phyloP scores from a whole-genome alignment of 2,113 vertebrate species.

The Colinus virginianus region DNA sequence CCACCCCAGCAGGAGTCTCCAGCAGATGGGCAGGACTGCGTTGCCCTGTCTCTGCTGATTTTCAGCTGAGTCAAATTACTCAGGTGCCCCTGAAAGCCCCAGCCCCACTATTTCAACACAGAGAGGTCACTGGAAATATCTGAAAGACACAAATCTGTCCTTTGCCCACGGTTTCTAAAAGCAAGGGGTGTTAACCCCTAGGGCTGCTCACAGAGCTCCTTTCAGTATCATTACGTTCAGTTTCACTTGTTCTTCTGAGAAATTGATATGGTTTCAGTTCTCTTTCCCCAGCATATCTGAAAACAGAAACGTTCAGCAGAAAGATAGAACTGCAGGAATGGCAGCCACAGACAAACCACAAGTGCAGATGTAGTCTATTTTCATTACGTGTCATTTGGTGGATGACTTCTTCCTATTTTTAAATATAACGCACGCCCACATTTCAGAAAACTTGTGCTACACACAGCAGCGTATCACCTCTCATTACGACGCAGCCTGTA shows the following conservation, averaged over 20 bases:
- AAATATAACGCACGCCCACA: neutral
- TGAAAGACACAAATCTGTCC: neutral
- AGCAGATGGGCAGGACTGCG: fast-evolving
- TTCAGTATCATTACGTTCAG: neutral
- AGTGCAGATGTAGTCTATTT: slow-evolving; percentile 25
- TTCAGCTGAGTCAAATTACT: neutral
- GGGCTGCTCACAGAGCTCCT: neutral
- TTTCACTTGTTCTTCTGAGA: neutral
- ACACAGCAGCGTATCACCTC: neutral
- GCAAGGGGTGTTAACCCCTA: neutral
- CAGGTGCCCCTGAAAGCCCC: neutral
- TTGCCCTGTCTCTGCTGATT: neutral
- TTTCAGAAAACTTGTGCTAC: neutral
- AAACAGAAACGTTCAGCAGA: slow-evolving; percentile 30
- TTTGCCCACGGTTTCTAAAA: neutral
- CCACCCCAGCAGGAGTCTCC: neutral
- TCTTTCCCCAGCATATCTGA: neutral
- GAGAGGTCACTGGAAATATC: neutral
- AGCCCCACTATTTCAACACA: neutral
- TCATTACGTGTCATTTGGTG: neutral
- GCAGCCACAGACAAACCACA: slow-evolving; percentile 55
- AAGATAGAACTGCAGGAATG: neutral
- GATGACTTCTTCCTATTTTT: neutral
- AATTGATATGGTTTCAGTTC: neutral
- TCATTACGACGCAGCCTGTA: neutral